phyloP scores from a whole-genome alignment of 2,888 invertebrate species.

The Oxyteleia sp. region DNA sequence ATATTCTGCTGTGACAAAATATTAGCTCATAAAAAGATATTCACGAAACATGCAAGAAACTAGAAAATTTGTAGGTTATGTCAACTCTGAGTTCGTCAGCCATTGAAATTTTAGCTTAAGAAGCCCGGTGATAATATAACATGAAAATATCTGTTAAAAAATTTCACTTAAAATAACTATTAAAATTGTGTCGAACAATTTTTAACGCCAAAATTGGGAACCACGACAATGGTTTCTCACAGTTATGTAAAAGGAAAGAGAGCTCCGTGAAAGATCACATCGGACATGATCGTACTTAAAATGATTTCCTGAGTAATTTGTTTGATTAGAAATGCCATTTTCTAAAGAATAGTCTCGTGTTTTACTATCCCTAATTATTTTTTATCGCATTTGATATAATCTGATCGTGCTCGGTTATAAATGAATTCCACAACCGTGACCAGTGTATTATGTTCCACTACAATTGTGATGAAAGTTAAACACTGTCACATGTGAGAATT shows the following conservation, averaged over 20 bases:
- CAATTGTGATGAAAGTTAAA: conserved; percentile 61
- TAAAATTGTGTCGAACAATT: conserved; percentile 5
- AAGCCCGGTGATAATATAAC: not conserved
- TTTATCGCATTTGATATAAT: conserved; percentile 53
- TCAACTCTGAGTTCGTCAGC: no score
- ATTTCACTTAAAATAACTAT: conserved; percentile 30
- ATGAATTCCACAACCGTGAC: conserved; percentile 57
- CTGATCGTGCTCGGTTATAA: conserved; percentile 40
- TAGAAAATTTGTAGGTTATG: no score
- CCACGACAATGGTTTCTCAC: conserved; percentile 56
- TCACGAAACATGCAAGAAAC: no score
- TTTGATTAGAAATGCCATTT: conserved; percentile 57
- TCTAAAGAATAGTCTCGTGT: conserved; percentile 34
- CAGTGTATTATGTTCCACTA: conserved; percentile 40
- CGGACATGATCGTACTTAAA: conserved; percentile 47
- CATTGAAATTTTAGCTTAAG: no score
- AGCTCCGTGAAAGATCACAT: conserved; percentile 33
- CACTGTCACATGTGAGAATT: conserved; percentile 45
- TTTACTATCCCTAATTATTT: conserved; percentile 62
- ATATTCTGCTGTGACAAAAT: no score
- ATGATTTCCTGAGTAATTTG: conserved; percentile 67
- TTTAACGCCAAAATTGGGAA: not conserved
- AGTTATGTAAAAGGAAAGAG: conserved; percentile 57
- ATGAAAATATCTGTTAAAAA: conserved; percentile 7
- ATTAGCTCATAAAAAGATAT: no score